phyloP scores from a whole-genome alignment of 2,797 vertebrate genomes.

The Crocodylus rhombifer region DNA sequence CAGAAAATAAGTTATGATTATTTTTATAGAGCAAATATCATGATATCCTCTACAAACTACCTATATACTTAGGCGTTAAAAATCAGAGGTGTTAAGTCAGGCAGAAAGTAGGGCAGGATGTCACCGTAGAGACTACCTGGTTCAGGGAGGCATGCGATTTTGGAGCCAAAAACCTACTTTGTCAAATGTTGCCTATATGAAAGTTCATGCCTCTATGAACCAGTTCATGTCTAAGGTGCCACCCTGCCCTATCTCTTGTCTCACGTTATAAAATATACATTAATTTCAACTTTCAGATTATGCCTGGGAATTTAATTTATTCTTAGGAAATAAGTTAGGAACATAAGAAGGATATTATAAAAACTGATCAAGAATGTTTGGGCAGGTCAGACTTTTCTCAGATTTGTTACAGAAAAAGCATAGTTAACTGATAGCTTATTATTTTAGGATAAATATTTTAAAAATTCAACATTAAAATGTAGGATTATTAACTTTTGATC shows the following conservation, averaged over 20 bases:
- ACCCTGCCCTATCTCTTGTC: neutral
- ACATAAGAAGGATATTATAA: neutral
- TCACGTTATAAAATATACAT: neutral
- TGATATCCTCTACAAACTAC: too few relatives aligned
- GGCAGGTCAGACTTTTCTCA: neutral
- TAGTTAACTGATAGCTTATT: neutral
- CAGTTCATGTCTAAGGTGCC: too few relatives aligned
- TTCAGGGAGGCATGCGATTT: too few relatives aligned
- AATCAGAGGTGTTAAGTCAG: too few relatives aligned
- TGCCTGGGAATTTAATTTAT: neutral
- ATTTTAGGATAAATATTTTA: constrained; percentile 1
- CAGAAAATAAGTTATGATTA: neutral
- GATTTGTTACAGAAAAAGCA: neutral
- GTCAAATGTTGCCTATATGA: too few relatives aligned
- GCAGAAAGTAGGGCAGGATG: too few relatives aligned
- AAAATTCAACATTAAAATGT: neutral
- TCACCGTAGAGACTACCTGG: too few relatives aligned
- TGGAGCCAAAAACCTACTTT: too few relatives aligned
- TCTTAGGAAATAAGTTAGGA: neutral
- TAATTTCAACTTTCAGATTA: neutral
- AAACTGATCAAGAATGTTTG: constrained; percentile 8
- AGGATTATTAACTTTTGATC: too few relatives aligned
- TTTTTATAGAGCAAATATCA: neutral
- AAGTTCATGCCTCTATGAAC: too few relatives aligned
- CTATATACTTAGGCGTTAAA: too few relatives aligned